A percentile compares a stretch with the other conserved stretches of the same genome.
Evolutionary conservation across 1,140 invertebrate species (phyloP).

Genomic region (Neotoxoptera formosana): DNA sequence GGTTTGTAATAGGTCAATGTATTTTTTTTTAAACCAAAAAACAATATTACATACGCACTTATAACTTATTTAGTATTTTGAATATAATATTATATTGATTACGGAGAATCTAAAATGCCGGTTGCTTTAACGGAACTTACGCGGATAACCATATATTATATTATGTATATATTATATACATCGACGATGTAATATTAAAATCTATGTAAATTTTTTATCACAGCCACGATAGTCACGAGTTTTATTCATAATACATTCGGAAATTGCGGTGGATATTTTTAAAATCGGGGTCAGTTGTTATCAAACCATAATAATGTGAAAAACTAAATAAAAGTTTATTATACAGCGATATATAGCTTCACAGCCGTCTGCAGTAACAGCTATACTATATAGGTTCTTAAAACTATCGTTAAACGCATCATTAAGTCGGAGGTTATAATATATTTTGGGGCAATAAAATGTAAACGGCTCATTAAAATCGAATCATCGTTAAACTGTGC

Average conservation of each 20-base stretch:
- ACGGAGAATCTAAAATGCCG: neutral
- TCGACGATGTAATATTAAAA: neutral
- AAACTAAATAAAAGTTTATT: slow-evolving; percentile 1
- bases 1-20: neutral
- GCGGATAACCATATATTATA: neutral
- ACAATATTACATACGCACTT: too few species aligned
- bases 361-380: neutral
- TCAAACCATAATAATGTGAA: neutral
- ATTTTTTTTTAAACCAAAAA: too few species aligned
- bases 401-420: slow-evolving; percentile 41
- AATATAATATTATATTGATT: neutral
- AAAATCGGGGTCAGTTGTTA: slow-evolving; percentile 16
- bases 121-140: neutral
- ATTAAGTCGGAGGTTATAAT: slow-evolving; percentile 25
- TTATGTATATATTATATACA: too few species aligned
- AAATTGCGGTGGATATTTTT: neutral
- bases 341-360: neutral
- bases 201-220: neutral
- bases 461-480: slow-evolving; percentile 42
- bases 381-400: neutral
- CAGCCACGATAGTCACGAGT: neutral
- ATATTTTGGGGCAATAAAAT: slow-evolving; percentile 26
- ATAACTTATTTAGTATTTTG: too few species aligned
- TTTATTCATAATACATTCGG: neutral
- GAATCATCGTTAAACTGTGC: slow-evolving; percentile 17